phyloP scores from a whole-genome alignment of 2,888 invertebrate genomes.

The Cistogaster globosa region DNA sequence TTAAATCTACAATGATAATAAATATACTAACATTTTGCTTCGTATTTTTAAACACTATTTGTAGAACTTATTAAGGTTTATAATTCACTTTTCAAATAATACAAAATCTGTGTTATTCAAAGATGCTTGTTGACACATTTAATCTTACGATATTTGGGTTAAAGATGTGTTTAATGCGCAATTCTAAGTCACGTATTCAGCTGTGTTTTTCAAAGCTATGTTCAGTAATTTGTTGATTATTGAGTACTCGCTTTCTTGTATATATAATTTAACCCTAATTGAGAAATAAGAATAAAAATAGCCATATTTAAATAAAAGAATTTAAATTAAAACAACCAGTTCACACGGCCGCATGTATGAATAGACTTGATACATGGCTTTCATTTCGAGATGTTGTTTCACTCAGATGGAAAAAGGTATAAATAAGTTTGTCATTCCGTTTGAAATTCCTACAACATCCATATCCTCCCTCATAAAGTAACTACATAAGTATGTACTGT shows the following conservation, averaged over 20 bases:
- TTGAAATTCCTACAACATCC: too few relatives aligned
- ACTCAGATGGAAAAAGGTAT: too few relatives aligned
- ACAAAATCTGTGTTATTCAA: slow-evolving; percentile 26
- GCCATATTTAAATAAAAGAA: not conserved
- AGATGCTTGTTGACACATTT: slow-evolving; percentile 70
- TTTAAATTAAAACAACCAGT: too few relatives aligned
- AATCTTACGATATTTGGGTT: slow-evolving; percentile 67
- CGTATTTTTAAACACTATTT: not conserved
- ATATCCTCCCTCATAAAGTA: too few relatives aligned
- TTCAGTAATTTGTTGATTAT: slow-evolving; percentile 20
- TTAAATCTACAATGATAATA: not conserved
- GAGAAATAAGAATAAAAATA: not conserved
- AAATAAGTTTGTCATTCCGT: too few relatives aligned
- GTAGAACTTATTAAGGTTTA: not conserved
- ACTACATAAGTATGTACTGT: too few relatives aligned
- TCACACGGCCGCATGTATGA: too few relatives aligned
- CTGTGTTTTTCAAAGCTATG: slow-evolving; percentile 46
- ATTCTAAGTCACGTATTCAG: slow-evolving; percentile 70
- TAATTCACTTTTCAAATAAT: slow-evolving; percentile 4
- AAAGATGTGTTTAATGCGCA: slow-evolving; percentile 41
- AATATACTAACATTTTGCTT: slow-evolving; percentile 19
- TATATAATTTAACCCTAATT: slow-evolving; percentile 43
- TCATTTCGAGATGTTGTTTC: too few relatives aligned
- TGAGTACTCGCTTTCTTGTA: slow-evolving; percentile 44
- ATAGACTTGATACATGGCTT: too few relatives aligned